These are phyloP conservation scores for Linepithema humile DNA, from an alignment of 1,140 invertebrate genomes.

Conservation along the genomic window DNA sequence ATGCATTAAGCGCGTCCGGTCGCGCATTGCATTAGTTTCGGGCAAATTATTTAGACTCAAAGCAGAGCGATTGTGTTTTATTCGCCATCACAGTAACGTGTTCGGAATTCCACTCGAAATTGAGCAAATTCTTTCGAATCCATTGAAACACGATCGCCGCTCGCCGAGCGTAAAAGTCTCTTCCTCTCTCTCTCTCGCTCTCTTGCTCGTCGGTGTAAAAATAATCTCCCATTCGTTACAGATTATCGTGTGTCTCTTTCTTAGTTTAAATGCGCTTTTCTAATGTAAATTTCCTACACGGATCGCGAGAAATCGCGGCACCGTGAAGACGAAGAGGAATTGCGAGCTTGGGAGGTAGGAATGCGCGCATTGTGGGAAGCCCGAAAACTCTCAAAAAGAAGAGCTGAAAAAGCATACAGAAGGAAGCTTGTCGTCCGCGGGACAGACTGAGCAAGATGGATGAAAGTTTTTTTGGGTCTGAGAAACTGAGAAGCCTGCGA, in stretches of 20 bases:
- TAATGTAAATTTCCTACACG: neutral
- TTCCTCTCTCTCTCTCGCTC: too few relatives aligned
- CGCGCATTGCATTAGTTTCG: slow-evolving; percentile 34
- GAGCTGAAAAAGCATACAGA: slow-evolving; percentile 18
- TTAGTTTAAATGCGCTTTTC: neutral
- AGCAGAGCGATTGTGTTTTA: slow-evolving; percentile 37
- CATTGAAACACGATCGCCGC: neutral
- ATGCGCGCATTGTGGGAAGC: slow-evolving; percentile 30
- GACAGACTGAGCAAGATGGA: slow-evolving; percentile 60
- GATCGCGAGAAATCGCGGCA: neutral
- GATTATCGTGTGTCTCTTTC: neutral
- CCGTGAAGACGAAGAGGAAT: neutral
- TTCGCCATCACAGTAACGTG: neutral
- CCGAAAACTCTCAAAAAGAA: slow-evolving; percentile 24
- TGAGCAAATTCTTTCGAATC: neutral
- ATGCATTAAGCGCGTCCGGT: slow-evolving; percentile 35
- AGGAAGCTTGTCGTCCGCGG: slow-evolving; percentile 58
- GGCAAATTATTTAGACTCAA: slow-evolving; percentile 44
- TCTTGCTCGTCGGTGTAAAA: too few relatives aligned
- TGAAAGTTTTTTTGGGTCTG: slow-evolving; percentile 61
- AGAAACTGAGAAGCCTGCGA: slow-evolving; percentile 37
- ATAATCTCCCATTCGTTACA: neutral
- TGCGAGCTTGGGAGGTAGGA: slow-evolving; percentile 12
- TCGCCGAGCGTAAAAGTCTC: neutral
- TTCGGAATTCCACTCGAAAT: slow-evolving; percentile 8